These are phyloP conservation scores for Epiblema foenella DNA, from an alignment of 2,888 invertebrate species.

Conservation along the genomic window DNA sequence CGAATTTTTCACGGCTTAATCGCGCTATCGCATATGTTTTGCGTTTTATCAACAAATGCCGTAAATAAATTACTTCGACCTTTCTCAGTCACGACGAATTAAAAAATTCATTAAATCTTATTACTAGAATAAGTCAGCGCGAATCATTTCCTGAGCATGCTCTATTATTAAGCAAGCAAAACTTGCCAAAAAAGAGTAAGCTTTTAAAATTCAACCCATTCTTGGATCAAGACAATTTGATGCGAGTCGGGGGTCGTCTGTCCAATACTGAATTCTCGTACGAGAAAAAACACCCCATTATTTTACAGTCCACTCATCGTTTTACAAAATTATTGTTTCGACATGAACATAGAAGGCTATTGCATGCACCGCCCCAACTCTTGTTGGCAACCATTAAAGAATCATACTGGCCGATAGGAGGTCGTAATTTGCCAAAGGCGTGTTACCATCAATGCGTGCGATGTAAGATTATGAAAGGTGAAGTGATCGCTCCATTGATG, in stretches of 20 bases:
- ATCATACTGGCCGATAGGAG: constrained; percentile 49
- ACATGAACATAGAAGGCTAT: constrained; percentile 45
- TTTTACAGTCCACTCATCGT: constrained; percentile 51
- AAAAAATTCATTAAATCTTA: constrained; percentile 38
- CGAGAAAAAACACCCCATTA: constrained; percentile 51
- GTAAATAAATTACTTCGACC: constrained; percentile 1
- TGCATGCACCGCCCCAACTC: constrained; percentile 41
- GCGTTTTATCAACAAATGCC: constrained; percentile 45
- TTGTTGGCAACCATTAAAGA: constrained; percentile 47
- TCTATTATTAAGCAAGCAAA: constrained; percentile 38
- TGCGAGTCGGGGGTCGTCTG: constrained; percentile 52
- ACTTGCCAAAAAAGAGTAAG: constrained; percentile 2
- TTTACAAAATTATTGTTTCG: constrained; percentile 47
- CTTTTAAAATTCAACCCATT: constrained; percentile 47
- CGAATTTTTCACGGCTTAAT: constrained; percentile 41
- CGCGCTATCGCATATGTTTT: constrained; percentile 45
- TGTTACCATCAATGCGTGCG: constrained; percentile 29
- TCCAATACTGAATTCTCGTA: constrained; percentile 44
- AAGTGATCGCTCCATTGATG: constrained; percentile 44
- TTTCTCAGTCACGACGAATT: constrained; percentile 14
- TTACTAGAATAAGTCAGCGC: constrained; percentile 45
- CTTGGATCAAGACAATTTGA: constrained; percentile 46
- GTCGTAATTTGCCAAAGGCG: constrained; percentile 44
- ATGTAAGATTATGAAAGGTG: constrained; percentile 36
- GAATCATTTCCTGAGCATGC: constrained; percentile 49